Percentiles rank a stretch among this genome's conserved stretches.
These are phyloP conservation scores for Tachuris rubrigastra DNA, from an alignment of 2,113 vertebrate genomes.

Conservation along the genomic window DNA sequence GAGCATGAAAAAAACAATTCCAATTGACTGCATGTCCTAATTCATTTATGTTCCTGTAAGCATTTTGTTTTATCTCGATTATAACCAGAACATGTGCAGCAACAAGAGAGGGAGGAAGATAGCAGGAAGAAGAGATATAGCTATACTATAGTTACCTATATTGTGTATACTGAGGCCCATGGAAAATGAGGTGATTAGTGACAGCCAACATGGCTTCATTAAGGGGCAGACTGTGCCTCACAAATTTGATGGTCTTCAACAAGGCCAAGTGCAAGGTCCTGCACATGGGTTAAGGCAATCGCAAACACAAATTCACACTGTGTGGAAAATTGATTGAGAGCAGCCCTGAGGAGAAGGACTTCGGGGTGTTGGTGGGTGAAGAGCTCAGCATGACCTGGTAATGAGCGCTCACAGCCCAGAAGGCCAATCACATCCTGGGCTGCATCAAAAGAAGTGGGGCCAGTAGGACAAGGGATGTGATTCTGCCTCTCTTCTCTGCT, in stretches of 20 bases:
- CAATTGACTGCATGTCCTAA: neutral
- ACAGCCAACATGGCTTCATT: neutral
- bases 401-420: neutral
- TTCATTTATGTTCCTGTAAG: neutral
- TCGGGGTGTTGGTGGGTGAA: neutral
- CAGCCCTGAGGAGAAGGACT: neutral
- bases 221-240: neutral
- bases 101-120: neutral
- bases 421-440: neutral
- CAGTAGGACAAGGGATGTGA: neutral
- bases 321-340: neutral
- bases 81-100: neutral
- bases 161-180: too few species aligned
- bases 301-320: neutral
- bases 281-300: neutral
- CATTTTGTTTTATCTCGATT: neutral
- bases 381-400: neutral
- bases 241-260: neutral
- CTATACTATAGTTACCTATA: neutral
- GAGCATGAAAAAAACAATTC: slow-evolving; percentile 20
- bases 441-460: neutral
- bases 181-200: neutral
- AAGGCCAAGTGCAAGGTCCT: neutral
- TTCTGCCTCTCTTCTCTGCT: neutral
- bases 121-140: neutral